Evolutionary conservation across 2,113 vertebrate species (phyloP).

Genomic region (Ahaetulla prasina): DNA sequence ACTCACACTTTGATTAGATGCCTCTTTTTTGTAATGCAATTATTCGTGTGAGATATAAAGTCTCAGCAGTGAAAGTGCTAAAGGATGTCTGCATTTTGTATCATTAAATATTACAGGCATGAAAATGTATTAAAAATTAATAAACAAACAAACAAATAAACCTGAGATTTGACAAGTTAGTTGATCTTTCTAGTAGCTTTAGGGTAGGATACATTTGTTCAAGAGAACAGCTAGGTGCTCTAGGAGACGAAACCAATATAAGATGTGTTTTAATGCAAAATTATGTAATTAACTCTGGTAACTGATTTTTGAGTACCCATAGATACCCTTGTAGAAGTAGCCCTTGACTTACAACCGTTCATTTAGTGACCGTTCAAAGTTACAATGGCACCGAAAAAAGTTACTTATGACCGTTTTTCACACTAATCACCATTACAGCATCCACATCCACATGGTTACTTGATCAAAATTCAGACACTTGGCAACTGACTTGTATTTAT

Average conservation of each 20-base stretch:
- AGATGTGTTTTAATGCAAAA: neutral
- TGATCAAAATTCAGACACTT: too few relatives aligned
- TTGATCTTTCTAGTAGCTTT: slow-evolving; percentile 43
- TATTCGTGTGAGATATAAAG: neutral
- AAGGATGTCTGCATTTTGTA: neutral
- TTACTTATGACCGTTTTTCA: too few relatives aligned
- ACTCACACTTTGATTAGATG: neutral
- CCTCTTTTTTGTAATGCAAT: neutral
- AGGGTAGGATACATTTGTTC: slow-evolving; percentile 28
- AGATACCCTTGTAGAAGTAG: too few relatives aligned
- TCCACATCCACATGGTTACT: too few relatives aligned
- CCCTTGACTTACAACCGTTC: too few relatives aligned
- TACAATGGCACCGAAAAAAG: too few relatives aligned
- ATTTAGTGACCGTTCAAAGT: too few relatives aligned
- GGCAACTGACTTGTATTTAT: too few relatives aligned
- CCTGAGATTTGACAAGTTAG: slow-evolving; percentile 1
- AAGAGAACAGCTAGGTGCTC: neutral
- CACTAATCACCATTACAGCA: too few relatives aligned
- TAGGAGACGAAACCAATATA: neutral
- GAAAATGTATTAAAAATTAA: neutral
- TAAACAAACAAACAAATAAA: neutral
- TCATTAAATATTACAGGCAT: slow-evolving; percentile 11
- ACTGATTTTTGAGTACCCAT: neutral
- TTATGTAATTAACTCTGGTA: neutral
- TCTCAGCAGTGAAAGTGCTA: neutral